Conservation (phyloP, 2,888 invertebrate species). For the Acanthosepion lycidas region DNA sequence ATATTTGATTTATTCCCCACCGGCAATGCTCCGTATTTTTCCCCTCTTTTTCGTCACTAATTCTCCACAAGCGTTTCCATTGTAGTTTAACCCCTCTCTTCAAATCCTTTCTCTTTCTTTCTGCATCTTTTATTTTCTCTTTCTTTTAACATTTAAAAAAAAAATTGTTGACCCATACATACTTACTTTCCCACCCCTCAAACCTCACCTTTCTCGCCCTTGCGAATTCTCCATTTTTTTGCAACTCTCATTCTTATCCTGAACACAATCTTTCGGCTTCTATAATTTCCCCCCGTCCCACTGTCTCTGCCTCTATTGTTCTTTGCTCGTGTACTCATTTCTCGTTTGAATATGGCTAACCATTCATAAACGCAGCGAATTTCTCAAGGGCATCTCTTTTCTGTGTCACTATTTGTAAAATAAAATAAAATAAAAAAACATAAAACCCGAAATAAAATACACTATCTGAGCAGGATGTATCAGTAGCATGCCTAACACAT, state of each 20-base stretch:
- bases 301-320: background rate
- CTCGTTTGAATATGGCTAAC: background rate
- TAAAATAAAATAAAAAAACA: background rate
- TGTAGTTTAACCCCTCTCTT: background rate
- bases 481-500: constrained; percentile 33
- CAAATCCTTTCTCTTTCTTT: background rate
- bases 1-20: too few species aligned
- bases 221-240: background rate
- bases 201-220: background rate
- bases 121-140: background rate
- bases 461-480: background rate
- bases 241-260: background rate
- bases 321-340: background rate
- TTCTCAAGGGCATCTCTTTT: constrained; percentile 22
- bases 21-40: too few species aligned
- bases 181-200: background rate
- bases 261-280: background rate
- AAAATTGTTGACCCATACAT: background rate
- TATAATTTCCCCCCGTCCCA: background rate
- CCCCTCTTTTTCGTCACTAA: too few species aligned
- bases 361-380: background rate
- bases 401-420: background rate
- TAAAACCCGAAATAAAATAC: background rate
- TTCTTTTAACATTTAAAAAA: background rate
- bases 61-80: background rate